phyloP scores from a whole-genome alignment of 2,888 invertebrate species.

The Ernsta delagoae region DNA sequence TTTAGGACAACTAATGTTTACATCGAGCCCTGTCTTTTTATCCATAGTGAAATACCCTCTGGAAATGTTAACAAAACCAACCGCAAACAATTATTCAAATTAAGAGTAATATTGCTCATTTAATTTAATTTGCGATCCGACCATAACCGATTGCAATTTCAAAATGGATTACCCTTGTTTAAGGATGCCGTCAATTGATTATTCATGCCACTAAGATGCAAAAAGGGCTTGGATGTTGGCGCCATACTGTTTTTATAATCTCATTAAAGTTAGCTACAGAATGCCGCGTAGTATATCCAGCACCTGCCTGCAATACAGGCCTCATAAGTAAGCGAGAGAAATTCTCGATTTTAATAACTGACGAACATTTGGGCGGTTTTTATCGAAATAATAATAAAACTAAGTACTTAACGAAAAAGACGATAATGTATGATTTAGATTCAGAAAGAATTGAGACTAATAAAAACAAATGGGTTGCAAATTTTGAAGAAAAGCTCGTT shows the following conservation, averaged over 20 bases:
- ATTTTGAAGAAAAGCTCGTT: too few species aligned
- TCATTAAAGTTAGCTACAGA: slow-evolving; percentile 59
- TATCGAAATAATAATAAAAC: too few species aligned
- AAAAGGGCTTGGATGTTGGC: slow-evolving; percentile 48
- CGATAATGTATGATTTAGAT: too few species aligned
- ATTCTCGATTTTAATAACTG: slow-evolving; percentile 12
- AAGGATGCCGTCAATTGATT: slow-evolving; percentile 36
- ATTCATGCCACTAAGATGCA: slow-evolving; percentile 30
- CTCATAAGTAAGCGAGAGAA: slow-evolving; percentile 36
- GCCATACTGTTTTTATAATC: slow-evolving; percentile 75
- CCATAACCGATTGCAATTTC: slow-evolving; percentile 25
- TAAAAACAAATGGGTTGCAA: too few species aligned
- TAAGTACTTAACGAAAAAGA: too few species aligned
- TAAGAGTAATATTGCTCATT: slow-evolving; percentile 9
- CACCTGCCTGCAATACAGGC: slow-evolving; percentile 54
- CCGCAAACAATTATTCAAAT: not conserved
- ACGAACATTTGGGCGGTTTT: not conserved
- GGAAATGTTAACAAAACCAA: too few species aligned
- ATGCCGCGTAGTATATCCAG: slow-evolving; percentile 52
- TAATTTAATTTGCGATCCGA: slow-evolving; percentile 7
- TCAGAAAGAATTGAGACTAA: too few species aligned
- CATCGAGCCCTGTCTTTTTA: too few species aligned
- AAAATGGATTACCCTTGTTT: slow-evolving; percentile 32
- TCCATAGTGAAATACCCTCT: too few species aligned
- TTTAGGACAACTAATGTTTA: too few species aligned